Conservation (phyloP, 2,113 vertebrate genomes). For the Aphelocoma coerulescens region DNA sequence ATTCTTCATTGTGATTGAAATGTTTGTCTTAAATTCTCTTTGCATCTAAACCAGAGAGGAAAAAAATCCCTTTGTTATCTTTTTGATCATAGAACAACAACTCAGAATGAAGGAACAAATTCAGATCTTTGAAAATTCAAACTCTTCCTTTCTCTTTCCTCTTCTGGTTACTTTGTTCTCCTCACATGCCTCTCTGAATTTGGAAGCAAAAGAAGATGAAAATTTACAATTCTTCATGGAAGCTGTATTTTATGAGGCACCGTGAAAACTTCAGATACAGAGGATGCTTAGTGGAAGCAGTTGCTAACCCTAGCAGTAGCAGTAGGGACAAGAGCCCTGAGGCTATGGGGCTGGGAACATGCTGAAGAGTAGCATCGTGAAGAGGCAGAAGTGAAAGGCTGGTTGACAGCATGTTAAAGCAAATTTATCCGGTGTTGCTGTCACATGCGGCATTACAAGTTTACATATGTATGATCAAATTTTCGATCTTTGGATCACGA, state of each 20-base stretch:
- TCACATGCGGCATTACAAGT: neutral
- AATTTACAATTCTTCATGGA: neutral
- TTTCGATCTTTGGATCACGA: conserved; percentile 1
- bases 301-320: conserved; percentile 15
- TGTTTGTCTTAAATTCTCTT: conserved; percentile 11
- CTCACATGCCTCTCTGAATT: neutral
- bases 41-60: neutral
- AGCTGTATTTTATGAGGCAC: neutral
- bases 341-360: conserved; percentile 15
- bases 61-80: neutral
- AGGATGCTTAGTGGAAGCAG: conserved; percentile 4
- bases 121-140: neutral
- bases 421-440: neutral
- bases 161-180: neutral
- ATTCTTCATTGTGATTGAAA: neutral
- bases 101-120: neutral
- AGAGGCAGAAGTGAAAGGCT: conserved; percentile 40
- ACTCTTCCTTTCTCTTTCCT: neutral
- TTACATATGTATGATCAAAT: conserved; percentile 32
- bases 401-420: conserved; percentile 47
- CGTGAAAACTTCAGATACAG: neutral
- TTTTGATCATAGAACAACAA: neutral
- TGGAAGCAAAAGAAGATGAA: neutral
- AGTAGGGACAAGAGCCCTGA: conserved; percentile 6
- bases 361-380: conserved; percentile 1